Conservation (phyloP, 2,888 invertebrate genomes). For the Chouioia cunea region DNA sequence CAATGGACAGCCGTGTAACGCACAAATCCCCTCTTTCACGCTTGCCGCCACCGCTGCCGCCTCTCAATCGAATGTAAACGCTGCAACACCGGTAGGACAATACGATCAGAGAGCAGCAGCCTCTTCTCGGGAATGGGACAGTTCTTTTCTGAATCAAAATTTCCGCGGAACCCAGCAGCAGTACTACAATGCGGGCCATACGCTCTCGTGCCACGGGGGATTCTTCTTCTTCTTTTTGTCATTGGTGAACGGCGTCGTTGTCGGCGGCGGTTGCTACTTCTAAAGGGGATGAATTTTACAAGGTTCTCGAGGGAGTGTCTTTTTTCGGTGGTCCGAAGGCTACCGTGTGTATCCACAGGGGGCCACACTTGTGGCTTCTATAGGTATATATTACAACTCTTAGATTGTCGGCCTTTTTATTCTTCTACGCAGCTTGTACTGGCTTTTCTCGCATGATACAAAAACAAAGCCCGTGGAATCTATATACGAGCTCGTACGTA, state of each 20-base stretch:
- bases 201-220: no score
- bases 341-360: conserved; percentile 25
- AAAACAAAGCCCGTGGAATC: no score
- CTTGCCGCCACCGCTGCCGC: conserved; percentile 15
- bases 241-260: neutral
- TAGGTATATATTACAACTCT: no score
- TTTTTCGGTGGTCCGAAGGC: conserved; percentile 62
- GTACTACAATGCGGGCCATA: neutral
- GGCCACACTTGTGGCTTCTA: conserved; percentile 31
- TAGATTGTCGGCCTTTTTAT: conserved; percentile 1
- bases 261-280: conserved; percentile 8
- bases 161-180: neutral
- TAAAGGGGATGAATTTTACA: conserved; percentile 47
- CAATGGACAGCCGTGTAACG: neutral
- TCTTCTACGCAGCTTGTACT: neutral
- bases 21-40: conserved; percentile 51
- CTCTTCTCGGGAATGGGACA: neutral
- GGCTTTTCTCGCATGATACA: no score
- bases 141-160: conserved; percentile 10
- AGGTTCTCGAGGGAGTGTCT: conserved; percentile 53
- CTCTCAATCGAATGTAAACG: neutral
- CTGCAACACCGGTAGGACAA: conserved; percentile 39
- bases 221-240: neutral
- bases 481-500: no score
- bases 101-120: neutral